Conservation (phyloP, 2,797 vertebrate genomes). For the Notamacropus eugenii region DNA sequence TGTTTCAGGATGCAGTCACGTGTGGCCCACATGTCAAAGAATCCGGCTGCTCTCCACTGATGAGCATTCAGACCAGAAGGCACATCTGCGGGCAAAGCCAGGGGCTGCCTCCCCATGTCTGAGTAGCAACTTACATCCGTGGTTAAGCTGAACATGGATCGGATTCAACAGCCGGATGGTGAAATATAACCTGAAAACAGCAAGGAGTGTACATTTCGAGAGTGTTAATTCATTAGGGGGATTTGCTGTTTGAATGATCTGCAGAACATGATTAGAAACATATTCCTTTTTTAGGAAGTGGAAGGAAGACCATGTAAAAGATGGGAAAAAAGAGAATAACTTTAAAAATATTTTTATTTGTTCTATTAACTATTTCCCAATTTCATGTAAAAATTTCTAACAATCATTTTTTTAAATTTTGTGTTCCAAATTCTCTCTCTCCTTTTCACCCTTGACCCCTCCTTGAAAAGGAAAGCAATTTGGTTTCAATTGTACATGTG, state of each 20-base stretch:
- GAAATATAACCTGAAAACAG: conserved; percentile 44
- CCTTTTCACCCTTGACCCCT: neutral
- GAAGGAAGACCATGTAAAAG: conserved; percentile 17
- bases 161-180: conserved; percentile 41
- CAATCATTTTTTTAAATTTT: neutral
- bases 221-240: neutral
- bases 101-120: conserved; percentile 14
- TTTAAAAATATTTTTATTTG: neutral
- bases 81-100: conserved; percentile 55
- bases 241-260: conserved; percentile 10
- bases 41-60: neutral
- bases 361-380: neutral
- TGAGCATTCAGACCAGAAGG: conserved; percentile 29
- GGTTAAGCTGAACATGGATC: neutral
- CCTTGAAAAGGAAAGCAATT: neutral
- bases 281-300: conserved; percentile 57
- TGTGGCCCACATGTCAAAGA: conserved; percentile 38
- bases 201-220: neutral
- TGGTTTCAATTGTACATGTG: neutral
- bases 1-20: neutral
- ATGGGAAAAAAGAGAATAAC: neutral
- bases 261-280: conserved; percentile 36
- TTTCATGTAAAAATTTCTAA: neutral
- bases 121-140: conserved; percentile 49
- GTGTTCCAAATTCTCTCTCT: neutral